A percentile compares a stretch with the other conserved stretches of the same genome.
Evolutionary conservation across 2,797 vertebrate genomes (phyloP).

Genomic region (Diglossa cyanea): DNA sequence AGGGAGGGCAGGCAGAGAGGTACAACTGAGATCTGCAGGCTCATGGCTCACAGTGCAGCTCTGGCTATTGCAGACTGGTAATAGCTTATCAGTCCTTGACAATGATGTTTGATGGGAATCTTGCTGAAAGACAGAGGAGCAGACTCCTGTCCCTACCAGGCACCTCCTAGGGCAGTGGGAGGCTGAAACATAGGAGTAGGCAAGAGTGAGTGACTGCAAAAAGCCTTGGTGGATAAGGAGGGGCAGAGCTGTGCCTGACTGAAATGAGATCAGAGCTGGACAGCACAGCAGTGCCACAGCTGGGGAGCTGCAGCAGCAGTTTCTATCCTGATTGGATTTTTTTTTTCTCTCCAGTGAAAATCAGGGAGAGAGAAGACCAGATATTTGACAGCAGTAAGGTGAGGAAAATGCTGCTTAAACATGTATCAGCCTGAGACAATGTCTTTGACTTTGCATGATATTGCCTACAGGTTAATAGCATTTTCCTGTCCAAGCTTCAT

Average conservation of each 20-base stretch:
- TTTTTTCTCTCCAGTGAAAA: neutral
- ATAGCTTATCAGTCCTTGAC: neutral
- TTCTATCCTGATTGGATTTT: neutral
- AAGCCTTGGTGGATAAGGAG: neutral
- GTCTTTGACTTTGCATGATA: neutral
- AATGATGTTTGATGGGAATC: neutral
- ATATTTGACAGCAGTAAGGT: neutral
- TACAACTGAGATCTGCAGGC: neutral
- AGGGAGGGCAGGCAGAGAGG: too few relatives aligned
- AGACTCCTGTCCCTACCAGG: neutral
- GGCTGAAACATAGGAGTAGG: neutral
- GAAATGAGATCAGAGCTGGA: neutral
- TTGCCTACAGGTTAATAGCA: accelerated
- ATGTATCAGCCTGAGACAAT: neutral
- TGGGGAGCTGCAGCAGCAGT: neutral
- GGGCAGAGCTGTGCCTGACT: neutral
- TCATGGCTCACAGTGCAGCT: neutral
- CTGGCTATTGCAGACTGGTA: neutral
- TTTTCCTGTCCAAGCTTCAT: neutral
- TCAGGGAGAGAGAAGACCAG: accelerated
- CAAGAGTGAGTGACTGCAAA: neutral
- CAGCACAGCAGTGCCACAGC: neutral
- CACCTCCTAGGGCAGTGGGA: neutral
- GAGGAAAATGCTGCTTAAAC: neutral
- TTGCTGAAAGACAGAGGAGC: neutral